Evolutionary conservation across 2,888 invertebrate genomes (phyloP).

Genomic region (Platycnemis pennipes): DNA sequence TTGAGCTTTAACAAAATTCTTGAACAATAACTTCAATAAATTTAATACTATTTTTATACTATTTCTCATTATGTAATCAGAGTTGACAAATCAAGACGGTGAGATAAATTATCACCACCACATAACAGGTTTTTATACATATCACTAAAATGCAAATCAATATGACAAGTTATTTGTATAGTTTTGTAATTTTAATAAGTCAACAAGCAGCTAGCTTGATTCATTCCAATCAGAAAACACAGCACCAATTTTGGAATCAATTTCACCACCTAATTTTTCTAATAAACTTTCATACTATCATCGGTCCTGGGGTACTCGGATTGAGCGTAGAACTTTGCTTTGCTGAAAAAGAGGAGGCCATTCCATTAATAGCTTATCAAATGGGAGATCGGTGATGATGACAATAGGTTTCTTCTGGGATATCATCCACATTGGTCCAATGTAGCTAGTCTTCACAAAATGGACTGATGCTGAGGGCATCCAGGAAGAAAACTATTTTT

Average conservation of each 20-base stretch:
- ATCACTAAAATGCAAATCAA: slow-evolving; percentile 48
- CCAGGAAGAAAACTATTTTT: too few relatives aligned
- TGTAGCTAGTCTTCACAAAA: too few relatives aligned
- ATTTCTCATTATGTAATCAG: slow-evolving; percentile 3
- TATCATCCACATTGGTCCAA: too few relatives aligned
- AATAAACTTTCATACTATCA: slow-evolving; percentile 77
- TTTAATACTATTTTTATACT: background rate
- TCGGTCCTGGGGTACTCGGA: slow-evolving; percentile 88
- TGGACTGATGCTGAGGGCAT: too few relatives aligned
- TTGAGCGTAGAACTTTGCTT: slow-evolving; percentile 88
- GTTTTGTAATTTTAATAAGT: slow-evolving; percentile 24
- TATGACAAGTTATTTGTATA: slow-evolving; percentile 53
- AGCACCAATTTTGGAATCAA: slow-evolving; percentile 50
- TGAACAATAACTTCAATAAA: background rate
- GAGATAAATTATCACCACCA: slow-evolving; percentile 20
- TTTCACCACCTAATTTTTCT: slow-evolving; percentile 40
- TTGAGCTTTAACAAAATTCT: slow-evolving; percentile 1
- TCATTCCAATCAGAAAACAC: slow-evolving; percentile 47
- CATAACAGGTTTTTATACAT: slow-evolving; percentile 1
- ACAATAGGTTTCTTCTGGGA: too few relatives aligned
- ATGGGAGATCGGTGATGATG: too few relatives aligned
- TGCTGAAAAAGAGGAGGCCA: slow-evolving; percentile 82
- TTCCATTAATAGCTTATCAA: too few relatives aligned
- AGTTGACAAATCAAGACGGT: background rate
- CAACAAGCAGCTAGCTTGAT: slow-evolving; percentile 44